A percentile compares a stretch with the other conserved stretches of the same genome.
Conservation (phyloP, 1,140 invertebrate genomes). For the Trinorchestia longiramus region DNA sequence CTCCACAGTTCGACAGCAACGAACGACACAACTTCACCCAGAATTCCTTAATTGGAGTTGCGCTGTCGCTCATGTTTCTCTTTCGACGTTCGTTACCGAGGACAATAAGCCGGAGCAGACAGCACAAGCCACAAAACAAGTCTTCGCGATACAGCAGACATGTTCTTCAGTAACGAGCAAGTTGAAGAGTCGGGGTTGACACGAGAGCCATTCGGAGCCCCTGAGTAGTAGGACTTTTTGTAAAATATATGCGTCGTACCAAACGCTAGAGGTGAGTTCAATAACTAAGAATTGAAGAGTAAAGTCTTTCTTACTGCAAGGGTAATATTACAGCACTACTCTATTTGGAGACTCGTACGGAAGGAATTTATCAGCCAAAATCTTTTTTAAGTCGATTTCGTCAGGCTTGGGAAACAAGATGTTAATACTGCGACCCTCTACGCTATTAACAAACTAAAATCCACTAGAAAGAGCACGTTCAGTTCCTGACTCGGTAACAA, state of each 20-base stretch:
- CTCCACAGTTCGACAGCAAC: conserved; percentile 17
- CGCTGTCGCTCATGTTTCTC: neutral
- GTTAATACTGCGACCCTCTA: neutral
- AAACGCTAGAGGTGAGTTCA: neutral
- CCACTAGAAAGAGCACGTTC: neutral
- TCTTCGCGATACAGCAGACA: neutral
- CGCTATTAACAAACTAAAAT: neutral
- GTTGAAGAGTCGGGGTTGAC: neutral
- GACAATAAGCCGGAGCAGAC: conserved; percentile 1
- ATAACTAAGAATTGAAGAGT: neutral
- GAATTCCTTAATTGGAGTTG: conserved; percentile 19
- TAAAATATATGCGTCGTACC: neutral
- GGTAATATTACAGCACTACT: neutral
- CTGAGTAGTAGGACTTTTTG: neutral
- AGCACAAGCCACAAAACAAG: neutral
- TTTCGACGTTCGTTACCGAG: conserved; percentile 25
- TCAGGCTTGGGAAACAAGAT: too few species aligned
- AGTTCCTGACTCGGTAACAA: neutral
- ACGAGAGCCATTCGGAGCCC: neutral
- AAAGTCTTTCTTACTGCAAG: neutral
- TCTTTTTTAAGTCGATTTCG: neutral
- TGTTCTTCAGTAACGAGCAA: neutral
- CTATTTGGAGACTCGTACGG: neutral
- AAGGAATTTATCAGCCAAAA: neutral
- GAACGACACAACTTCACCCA: neutral